Percentiles rank a stretch among this genome's conserved stretches.
phyloP scores from a whole-genome alignment of 2,888 invertebrate species.

The Hermodice carunculata region DNA sequence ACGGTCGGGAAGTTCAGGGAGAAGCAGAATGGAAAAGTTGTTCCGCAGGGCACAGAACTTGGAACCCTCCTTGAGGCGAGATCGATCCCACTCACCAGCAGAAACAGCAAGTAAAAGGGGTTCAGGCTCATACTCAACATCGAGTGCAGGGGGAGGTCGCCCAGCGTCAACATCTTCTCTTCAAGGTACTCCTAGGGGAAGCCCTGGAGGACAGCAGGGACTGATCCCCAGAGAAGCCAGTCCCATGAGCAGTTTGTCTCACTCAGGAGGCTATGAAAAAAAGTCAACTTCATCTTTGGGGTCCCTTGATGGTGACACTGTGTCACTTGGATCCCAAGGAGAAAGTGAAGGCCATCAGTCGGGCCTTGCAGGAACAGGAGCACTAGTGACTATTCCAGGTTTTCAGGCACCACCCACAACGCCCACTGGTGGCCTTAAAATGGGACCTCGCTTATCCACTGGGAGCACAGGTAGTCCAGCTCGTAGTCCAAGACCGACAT shows the following conservation, averaged over 20 bases:
- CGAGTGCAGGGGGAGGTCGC: no score
- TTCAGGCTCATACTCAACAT: no score
- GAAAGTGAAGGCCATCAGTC: not conserved
- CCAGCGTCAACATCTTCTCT: not conserved
- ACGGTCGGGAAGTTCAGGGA: not conserved
- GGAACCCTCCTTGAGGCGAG: conserved; percentile 19
- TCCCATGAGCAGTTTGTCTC: not conserved
- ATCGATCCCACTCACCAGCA: not conserved
- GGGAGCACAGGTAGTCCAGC: no score
- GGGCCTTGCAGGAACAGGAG: not conserved
- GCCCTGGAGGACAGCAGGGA: not conserved
- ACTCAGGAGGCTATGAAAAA: not conserved
- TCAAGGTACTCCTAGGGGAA: not conserved
- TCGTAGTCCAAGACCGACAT: not conserved
- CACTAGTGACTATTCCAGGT: not conserved
- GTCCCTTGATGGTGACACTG: no score
- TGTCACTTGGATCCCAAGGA: no score
- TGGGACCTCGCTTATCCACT: no score
- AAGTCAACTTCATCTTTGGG: no score
- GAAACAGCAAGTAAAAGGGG: no score
- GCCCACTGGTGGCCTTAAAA: no score
- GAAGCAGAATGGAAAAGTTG: conserved; percentile 34
- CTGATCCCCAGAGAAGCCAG: not conserved
- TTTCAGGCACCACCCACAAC: not conserved
- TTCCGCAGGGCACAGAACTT: conserved; percentile 31